Evolutionary conservation across 2,113 vertebrate species (phyloP).

Genomic region (Anseranas semipalmata): DNA sequence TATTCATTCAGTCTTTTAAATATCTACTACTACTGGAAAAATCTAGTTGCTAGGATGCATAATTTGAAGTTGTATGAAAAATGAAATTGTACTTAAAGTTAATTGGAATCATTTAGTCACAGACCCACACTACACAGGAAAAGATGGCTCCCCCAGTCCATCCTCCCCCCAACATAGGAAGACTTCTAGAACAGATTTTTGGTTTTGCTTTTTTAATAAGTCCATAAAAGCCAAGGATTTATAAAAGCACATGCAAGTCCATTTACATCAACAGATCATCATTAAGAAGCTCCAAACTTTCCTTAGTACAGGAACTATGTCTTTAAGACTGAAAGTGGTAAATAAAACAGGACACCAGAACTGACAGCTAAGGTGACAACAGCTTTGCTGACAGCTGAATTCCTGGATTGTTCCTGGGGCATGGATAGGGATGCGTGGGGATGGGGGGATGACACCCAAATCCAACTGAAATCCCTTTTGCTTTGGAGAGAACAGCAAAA

Average conservation of each 20-base stretch:
- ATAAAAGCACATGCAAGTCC: conserved; percentile 34
- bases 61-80: neutral
- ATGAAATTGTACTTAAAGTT: neutral
- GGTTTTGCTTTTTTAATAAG: conserved; percentile 49
- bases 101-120: neutral
- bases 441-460: neutral
- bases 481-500: neutral
- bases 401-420: neutral
- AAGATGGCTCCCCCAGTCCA: neutral
- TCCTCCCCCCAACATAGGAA: neutral
- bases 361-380: neutral
- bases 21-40: neutral
- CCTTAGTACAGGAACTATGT: neutral
- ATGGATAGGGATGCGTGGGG: rapidly evolving
- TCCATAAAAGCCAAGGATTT: conserved; percentile 5
- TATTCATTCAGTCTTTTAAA: neutral
- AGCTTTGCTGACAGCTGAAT: neutral
- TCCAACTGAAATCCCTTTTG: neutral
- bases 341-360: neutral
- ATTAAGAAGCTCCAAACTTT: neutral
- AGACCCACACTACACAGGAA: neutral
- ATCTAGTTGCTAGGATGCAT: neutral
- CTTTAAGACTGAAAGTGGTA: neutral
- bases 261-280: neutral
- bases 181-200: neutral